Evolutionary conservation across 2,113 vertebrate species (phyloP).

Genomic region (Bubo blakistoni): DNA sequence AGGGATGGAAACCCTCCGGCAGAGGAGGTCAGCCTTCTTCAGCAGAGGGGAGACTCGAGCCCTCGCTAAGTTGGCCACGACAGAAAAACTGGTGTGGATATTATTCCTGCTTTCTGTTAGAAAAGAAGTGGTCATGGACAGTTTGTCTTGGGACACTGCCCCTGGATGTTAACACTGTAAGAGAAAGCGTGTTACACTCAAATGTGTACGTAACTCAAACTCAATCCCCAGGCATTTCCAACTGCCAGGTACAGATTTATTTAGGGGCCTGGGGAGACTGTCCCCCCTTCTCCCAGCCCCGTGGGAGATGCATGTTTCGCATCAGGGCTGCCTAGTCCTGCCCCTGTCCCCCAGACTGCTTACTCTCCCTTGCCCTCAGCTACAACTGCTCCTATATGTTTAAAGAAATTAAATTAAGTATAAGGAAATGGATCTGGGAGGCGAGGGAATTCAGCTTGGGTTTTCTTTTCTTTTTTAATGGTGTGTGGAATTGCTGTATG

Average conservation of each 20-base stretch:
- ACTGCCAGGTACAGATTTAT: background rate
- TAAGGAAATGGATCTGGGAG: background rate
- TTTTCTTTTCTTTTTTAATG: background rate
- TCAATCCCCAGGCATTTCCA: background rate
- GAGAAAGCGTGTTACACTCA: background rate
- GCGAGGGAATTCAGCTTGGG: background rate
- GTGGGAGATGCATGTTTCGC: background rate
- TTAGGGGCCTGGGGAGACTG: background rate
- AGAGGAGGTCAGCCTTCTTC: background rate
- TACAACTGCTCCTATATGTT: background rate
- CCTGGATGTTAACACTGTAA: background rate
- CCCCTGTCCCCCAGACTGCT: background rate
- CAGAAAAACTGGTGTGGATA: background rate
- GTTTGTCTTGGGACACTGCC: background rate
- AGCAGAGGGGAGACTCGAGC: background rate
- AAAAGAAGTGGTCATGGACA: background rate
- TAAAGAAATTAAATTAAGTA: background rate
- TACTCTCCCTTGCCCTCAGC: background rate
- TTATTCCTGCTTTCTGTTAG: background rate
- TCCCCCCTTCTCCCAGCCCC: background rate
- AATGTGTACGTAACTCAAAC: background rate
- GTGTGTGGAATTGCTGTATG: background rate
- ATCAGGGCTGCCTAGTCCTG: background rate
- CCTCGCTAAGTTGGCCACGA: rapidly evolving
- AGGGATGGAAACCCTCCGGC: background rate